phyloP scores from a whole-genome alignment of 2,888 invertebrate genomes.

The Oscheius onirici region DNA sequence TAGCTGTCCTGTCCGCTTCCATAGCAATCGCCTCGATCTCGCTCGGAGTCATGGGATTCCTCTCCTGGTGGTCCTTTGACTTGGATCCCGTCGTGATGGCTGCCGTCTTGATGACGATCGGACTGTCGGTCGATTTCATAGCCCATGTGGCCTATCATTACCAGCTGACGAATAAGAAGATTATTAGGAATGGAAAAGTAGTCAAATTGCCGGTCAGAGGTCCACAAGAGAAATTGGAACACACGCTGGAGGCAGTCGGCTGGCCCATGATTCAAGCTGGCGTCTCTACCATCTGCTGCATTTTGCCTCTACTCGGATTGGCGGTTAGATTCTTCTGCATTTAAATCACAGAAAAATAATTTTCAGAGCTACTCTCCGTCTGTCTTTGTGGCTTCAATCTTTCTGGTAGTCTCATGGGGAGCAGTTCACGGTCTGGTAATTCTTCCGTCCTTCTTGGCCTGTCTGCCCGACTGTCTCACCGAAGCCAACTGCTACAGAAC shows the following conservation, averaged over 20 bases:
- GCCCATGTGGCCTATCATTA: conserved; percentile 70
- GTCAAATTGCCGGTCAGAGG: conserved; percentile 61
- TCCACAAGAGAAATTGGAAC: conserved; percentile 57
- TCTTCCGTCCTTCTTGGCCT: conserved; percentile 65
- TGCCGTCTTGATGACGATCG: conserved; percentile 70
- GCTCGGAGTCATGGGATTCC: conserved; percentile 68
- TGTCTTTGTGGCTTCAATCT: conserved; percentile 69
- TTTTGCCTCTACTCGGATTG: conserved; percentile 63
- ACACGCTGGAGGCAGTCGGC: conserved; percentile 63
- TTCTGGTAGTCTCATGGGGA: conserved; percentile 67
- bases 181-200: conserved; percentile 55
- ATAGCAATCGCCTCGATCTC: conserved; percentile 67
- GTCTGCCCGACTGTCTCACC: conserved; percentile 61
- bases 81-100: conserved; percentile 70
- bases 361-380: conserved; percentile 63
- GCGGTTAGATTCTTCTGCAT: conserved; percentile 38
- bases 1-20: conserved; percentile 63
- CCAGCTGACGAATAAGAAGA: conserved; percentile 63
- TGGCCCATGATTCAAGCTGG: conserved; percentile 71
- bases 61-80: conserved; percentile 68
- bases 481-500: conserved; percentile 64
- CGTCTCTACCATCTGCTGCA: conserved; percentile 66
- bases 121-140: conserved; percentile 70
- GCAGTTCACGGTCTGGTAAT: conserved; percentile 64
- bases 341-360: neutral